Base-by-base conservation (phyloP, 2,888 invertebrate species). In the Tipula vernalis region DNA sequence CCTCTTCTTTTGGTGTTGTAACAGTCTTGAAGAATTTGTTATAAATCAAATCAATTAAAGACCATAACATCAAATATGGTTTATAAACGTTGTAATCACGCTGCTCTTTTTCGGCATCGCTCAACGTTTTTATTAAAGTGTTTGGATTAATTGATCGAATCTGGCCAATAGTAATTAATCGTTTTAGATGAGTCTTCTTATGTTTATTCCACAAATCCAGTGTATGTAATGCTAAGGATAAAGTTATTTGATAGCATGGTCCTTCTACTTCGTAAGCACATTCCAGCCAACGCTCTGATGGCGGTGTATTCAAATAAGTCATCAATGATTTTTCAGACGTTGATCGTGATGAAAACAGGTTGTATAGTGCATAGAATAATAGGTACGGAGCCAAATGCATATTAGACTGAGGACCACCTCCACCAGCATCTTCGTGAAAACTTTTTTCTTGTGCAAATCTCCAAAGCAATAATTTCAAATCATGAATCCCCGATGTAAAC, bases 401-500 rank as follows among this genome's bases (percentile, higher is more conserved):
- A 92, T 99, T 99, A 88, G 98, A 98, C 90, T 98, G 98, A 13
- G 98, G 97, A 0, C 98, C 99, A 89, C 98, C 98, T 88, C 98
- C 99, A 18, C 99, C 98, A 1, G 98, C 98, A 92, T 99, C 99
- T 91, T 98, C 98, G 91, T 98, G 98, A 93, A 99, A 99, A 88
- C 97, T 97, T 90, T 97, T 97, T 89, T 98, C 98, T 91, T 96
- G 96, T 0, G 98, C 97, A 92, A 99, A 98, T 87, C 98, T 94
- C 89, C 96, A 91, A 87, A 99, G 92, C 87, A 99, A 92, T 89
- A 98, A 92, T 92, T 99, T 99, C 89, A 99, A 92, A 92, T 99
- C 99, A 92, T 98, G 98, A 87, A 98, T 94, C 1, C 98, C 91
- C 88, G 90, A 91, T 3, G 90, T 89, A 57, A 91, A 91, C 0